These are phyloP conservation scores for Drosophila subsilvestris DNA, from an alignment of 2,888 invertebrate genomes.

Conservation along the genomic window DNA sequence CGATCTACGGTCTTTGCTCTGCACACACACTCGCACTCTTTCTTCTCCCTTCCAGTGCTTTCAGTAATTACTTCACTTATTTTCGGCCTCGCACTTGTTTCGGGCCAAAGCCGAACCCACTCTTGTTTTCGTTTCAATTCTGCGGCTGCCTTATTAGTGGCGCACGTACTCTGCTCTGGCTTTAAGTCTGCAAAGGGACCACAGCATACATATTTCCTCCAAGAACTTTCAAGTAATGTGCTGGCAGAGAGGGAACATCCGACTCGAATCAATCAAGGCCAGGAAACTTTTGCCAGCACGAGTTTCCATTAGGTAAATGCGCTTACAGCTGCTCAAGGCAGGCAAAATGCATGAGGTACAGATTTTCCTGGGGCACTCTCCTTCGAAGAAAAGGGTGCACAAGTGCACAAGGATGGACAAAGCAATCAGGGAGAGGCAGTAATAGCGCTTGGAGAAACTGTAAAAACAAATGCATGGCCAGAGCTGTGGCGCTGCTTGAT, in stretches of 20 bases:
- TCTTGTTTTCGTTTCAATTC: constrained; percentile 72
- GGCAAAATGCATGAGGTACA: neutral
- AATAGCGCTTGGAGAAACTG: too few species aligned
- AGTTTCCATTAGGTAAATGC: too few species aligned
- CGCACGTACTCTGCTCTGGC: constrained; percentile 48
- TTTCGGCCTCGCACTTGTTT: constrained; percentile 45
- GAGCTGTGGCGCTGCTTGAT: too few species aligned
- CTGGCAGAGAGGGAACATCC: neutral
- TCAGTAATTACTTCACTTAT: constrained; percentile 48
- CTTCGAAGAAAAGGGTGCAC: too few species aligned
- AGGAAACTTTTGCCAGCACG: neutral
- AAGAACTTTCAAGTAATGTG: neutral
- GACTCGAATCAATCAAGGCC: neutral
- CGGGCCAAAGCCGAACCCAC: constrained; percentile 53
- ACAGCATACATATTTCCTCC: constrained; percentile 10
- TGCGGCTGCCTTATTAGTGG: constrained; percentile 55
- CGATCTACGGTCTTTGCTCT: constrained; percentile 4
- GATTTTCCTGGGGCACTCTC: neutral
- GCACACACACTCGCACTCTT: constrained; percentile 2
- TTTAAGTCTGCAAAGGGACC: constrained; percentile 11
- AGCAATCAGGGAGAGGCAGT: too few species aligned
- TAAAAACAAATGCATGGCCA: too few species aligned
- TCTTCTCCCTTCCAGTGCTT: constrained; percentile 26
- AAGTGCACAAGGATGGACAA: too few species aligned
- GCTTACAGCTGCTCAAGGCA: neutral